Evolutionary conservation across 2,888 invertebrate species (phyloP).

Genomic region (Nesidiocoris tenuis): DNA sequence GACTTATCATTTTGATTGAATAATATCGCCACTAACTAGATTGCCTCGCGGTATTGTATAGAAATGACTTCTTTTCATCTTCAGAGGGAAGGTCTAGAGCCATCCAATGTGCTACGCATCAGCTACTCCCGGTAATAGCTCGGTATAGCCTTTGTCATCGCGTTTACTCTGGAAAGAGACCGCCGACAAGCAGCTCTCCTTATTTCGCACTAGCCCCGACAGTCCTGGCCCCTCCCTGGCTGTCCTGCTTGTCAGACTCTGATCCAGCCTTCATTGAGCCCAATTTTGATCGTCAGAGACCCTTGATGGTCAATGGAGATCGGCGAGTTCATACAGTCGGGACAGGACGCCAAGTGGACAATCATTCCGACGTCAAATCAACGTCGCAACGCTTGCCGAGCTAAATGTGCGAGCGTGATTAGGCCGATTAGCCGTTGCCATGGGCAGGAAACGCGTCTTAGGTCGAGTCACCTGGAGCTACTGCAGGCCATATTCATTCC

Average conservation of each 20-base stretch:
- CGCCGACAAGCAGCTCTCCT: neutral
- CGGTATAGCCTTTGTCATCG: neutral
- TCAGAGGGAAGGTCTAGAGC: neutral
- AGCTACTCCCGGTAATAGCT: neutral
- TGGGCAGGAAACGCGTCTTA: no score
- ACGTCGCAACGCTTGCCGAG: no score
- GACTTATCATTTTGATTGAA: no score
- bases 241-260: neutral
- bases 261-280: conserved; percentile 12
- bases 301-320: conserved; percentile 6
- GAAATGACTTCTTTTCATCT: neutral
- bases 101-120: neutral
- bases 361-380: conserved; percentile 26
- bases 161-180: neutral
- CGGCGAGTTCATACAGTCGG: neutral
- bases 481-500: no score
- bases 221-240: no score
- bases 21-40: no score
- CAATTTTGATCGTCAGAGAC: conserved; percentile 26
- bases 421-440: no score
- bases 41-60: neutral
- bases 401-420: no score
- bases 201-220: neutral
- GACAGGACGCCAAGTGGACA: conserved; percentile 23
- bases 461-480: no score